Evolutionary conservation across 2,113 vertebrate genomes (phyloP).

Genomic region (Tiliqua scincoides): DNA sequence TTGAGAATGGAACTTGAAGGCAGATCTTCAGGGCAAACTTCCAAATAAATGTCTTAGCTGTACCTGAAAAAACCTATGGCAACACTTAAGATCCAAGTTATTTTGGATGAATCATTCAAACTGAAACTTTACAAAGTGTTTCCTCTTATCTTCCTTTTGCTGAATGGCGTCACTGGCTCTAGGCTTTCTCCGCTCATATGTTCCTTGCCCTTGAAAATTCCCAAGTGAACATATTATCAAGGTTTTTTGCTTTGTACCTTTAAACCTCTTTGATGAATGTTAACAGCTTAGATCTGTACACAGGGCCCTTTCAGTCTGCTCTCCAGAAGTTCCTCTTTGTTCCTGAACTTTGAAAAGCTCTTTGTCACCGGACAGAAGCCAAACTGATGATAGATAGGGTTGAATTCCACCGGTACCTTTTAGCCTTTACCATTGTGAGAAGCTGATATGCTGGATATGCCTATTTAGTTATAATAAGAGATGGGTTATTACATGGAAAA

Average conservation of each 20-base stretch:
- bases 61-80: background rate
- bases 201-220: background rate
- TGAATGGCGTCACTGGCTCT: background rate
- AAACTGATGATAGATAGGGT: background rate
- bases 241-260: background rate
- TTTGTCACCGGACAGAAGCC: background rate
- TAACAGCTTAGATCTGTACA: constrained; percentile 5
- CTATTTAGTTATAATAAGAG: background rate
- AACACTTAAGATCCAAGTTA: background rate
- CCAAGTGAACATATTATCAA: background rate
- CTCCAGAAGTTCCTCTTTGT: background rate
- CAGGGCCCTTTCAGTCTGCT: background rate
- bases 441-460: background rate
- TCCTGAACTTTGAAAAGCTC: background rate
- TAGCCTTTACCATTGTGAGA: background rate
- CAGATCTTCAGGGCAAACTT: background rate
- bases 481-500: background rate
- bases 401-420: background rate
- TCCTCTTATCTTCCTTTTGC: background rate
- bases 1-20: background rate
- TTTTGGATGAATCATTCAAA: too few relatives aligned
- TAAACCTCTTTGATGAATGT: background rate
- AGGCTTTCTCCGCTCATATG: background rate
- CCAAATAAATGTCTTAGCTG: constrained; percentile 3
- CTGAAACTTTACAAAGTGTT: background rate